A percentile compares a stretch with the other conserved stretches of the same genome.
Evolutionary conservation across 1,140 invertebrate species (phyloP).

Genomic region (Cardiocondyla obscurior): DNA sequence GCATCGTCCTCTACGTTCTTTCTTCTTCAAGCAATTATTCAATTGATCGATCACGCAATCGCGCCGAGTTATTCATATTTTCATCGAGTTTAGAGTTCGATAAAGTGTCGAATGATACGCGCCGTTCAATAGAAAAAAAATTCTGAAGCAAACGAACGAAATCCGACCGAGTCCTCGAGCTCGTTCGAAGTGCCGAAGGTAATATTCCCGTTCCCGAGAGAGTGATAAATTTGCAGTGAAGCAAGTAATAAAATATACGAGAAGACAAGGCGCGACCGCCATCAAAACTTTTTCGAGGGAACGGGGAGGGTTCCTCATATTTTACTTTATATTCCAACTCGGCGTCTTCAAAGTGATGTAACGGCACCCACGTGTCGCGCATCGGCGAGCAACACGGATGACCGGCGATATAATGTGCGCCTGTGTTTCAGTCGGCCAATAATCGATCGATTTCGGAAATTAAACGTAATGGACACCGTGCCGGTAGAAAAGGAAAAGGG

Average conservation of each 20-base stretch:
- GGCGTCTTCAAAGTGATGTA: conserved; percentile 6
- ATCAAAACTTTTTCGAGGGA: neutral
- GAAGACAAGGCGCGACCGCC: neutral
- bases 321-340: neutral
- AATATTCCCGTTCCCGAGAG: neutral
- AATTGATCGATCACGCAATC: neutral
- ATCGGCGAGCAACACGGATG: conserved; percentile 21
- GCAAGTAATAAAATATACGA: conserved; percentile 1
- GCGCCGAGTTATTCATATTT: neutral
- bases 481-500: no score
- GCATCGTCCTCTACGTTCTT: neutral
- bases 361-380: conserved; percentile 16
- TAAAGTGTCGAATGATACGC: neutral
- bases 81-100: neutral
- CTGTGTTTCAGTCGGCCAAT: conserved; percentile 43
- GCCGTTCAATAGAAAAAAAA: neutral
- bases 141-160: neutral
- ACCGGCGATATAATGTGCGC: conserved; percentile 35
- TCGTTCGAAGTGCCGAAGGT: neutral
- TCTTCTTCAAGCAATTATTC: neutral
- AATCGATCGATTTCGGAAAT: conserved; percentile 66
- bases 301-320: neutral
- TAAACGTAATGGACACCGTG: conserved; percentile 55
- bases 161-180: neutral
- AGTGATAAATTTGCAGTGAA: neutral